These are phyloP conservation scores for Melanaphis sacchari DNA, from an alignment of 1,140 invertebrate species.

Conservation along the genomic window DNA sequence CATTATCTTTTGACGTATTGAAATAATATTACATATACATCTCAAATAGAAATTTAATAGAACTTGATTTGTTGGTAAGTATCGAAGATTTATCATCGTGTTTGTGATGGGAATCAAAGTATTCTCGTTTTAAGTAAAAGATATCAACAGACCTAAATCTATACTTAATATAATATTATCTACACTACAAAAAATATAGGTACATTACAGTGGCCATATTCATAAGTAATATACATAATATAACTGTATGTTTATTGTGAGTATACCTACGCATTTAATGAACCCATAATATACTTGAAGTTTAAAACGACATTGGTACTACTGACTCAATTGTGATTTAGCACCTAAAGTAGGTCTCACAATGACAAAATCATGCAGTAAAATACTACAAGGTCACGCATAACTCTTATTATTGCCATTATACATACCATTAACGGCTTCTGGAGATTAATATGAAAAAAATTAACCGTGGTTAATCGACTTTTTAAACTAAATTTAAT, in stretches of 20 bases:
- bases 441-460: not conserved
- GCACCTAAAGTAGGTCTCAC: slow-evolving; percentile 2
- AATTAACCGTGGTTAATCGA: not conserved
- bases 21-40: not conserved
- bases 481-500: not conserved
- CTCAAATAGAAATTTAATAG: not conserved
- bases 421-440: not conserved
- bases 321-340: not conserved
- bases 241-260: not conserved
- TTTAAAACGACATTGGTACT: slow-evolving; percentile 13
- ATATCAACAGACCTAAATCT: not conserved
- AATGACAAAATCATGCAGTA: not conserved
- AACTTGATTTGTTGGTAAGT: not conserved
- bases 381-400: not conserved
- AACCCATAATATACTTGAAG: not conserved
- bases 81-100: no score
- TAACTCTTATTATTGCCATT: not conserved
- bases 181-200: not conserved
- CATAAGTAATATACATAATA: not conserved
- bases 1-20: not conserved
- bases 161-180: no score
- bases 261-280: not conserved
- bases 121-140: not conserved
- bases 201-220: not conserved
- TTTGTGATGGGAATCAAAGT: not conserved